These are phyloP conservation scores for Orius laevigatus DNA, from an alignment of 1,140 invertebrate species.

Conservation along the genomic window DNA sequence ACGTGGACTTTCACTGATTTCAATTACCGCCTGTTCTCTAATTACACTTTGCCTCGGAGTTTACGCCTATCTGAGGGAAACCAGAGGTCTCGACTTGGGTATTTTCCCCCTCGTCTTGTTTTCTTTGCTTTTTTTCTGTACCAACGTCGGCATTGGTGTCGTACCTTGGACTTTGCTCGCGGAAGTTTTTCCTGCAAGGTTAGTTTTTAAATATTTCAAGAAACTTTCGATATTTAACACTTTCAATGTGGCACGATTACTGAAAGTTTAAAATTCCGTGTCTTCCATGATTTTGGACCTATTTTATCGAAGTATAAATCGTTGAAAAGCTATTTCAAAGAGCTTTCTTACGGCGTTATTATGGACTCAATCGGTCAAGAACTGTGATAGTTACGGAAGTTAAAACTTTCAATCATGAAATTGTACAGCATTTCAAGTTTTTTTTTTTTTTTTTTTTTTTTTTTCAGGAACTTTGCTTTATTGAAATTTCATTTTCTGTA, in stretches of 20 bases:
- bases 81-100: slow-evolving; percentile 4
- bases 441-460: too few species aligned
- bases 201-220: slow-evolving; percentile 4
- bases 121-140: slow-evolving; percentile 16
- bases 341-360: too few species aligned
- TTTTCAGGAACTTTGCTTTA: too few species aligned
- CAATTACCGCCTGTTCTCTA: slow-evolving; percentile 22
- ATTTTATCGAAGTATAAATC: too few species aligned
- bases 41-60: slow-evolving; percentile 14
- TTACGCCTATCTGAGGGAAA: slow-evolving; percentile 14
- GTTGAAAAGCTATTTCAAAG: too few species aligned
- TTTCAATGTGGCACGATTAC: neutral
- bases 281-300: slow-evolving; percentile 6
- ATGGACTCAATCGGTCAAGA: too few species aligned
- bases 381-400: too few species aligned
- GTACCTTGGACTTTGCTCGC: slow-evolving; percentile 23
- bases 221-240: neutral
- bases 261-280: neutral
- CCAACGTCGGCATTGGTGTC: slow-evolving; percentile 19
- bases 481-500: too few species aligned
- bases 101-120: slow-evolving; percentile 20
- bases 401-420: too few species aligned
- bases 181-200: slow-evolving; percentile 24
- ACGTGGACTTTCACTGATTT: slow-evolving; percentile 24
- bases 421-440: too few species aligned